Base-by-base conservation (phyloP, 1,140 invertebrate species). In the Drosophila prosaltans region DNA sequence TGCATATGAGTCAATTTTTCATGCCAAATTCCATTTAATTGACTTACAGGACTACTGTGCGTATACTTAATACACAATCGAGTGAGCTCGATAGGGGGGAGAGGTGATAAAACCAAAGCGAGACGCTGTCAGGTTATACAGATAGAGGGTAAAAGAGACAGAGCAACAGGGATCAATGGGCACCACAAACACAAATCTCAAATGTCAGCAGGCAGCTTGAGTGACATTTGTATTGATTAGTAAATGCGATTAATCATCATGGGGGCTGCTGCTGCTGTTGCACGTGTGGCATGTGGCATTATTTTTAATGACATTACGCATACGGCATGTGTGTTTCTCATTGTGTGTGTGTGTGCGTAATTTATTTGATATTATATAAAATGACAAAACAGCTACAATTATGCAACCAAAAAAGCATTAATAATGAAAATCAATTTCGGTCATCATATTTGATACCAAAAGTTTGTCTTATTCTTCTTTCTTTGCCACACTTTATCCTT, bases 201-300 rank as follows among this genome's bases (percentile, higher is more conserved):
- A 88, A 88, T 88, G 80, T 89, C 83, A 80, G 77, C 60, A 69
- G 77, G 68, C 45, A 51, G 21, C 68, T 72, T 74, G 84, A 88
- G 72, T 83, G 83, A 83, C 83, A 88, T 88, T 88, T 83, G 84
- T 88, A 88, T 88, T 88, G 83, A 88, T 88, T 88, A 88, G 83
- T 88, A 83, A 76, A 88, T 78, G 72, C 80, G 83, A 88, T 88
- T 88, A 88, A 88, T 88, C 83, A 88, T 86, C 45, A 51, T 51
- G 45, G 45, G 79, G 71, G 36, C 65, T 67, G 63, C 48, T 64
- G 61, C 8, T 51, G 45, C 45, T 30, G 60, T 51, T 69, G 58
- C 70, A 69, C 58, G 70, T 72, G 58, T 57, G 40, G 16, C 72
- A 81, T 80, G 65, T 69, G 74, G 65, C 78, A 85, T 71, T 78